Evolutionary conservation across 2,113 vertebrate genomes (phyloP).

Genomic region (Mesocricetus auratus): DNA sequence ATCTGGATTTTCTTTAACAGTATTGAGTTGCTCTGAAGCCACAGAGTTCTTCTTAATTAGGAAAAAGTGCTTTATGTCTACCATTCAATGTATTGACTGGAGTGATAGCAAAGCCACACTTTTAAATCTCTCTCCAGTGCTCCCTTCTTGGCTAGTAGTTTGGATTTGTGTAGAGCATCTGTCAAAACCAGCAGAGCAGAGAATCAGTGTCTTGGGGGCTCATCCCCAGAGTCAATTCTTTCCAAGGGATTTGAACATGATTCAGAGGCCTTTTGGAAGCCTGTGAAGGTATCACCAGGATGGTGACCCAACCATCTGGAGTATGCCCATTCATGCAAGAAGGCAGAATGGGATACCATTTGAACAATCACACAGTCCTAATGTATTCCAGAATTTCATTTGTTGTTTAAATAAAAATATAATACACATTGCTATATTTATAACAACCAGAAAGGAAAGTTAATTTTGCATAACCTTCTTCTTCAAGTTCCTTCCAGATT

Average conservation of each 20-base stretch:
- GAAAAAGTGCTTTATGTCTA: not conserved
- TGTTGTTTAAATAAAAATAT: slow-evolving; percentile 23
- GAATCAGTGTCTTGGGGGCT: not conserved
- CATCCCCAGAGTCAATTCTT: not conserved
- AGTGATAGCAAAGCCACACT: not conserved
- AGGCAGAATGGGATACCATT: not conserved
- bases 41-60: not conserved
- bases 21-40: not conserved
- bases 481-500: not conserved
- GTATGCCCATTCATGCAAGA: not conserved
- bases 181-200: not conserved
- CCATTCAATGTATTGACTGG: not conserved
- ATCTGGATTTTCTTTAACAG: not conserved
- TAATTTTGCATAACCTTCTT: not conserved
- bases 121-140: not conserved
- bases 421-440: not conserved
- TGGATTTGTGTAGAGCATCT: not conserved
- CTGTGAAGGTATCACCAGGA: not conserved
- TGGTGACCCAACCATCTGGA: not conserved
- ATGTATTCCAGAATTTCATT: not conserved
- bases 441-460: slow-evolving; percentile 21
- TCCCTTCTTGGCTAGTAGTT: not conserved
- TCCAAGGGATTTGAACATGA: not conserved
- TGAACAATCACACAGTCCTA: not conserved
- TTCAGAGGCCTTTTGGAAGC: not conserved